phyloP scores from a whole-genome alignment of 2,113 vertebrate species.

The Sinocyclocheilus anophthalmus region DNA sequence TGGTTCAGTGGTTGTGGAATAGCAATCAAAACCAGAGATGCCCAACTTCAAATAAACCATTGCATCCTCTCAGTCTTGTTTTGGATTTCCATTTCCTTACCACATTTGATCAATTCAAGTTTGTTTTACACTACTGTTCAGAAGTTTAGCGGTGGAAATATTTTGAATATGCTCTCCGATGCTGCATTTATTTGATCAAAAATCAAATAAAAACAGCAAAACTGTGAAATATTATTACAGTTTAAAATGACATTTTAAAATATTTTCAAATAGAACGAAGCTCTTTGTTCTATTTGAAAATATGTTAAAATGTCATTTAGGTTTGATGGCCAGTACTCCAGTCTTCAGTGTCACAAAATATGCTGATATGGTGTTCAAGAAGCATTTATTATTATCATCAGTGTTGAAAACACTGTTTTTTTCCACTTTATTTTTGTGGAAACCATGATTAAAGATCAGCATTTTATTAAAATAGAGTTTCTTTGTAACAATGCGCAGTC shows the following conservation, averaged over 20 bases:
- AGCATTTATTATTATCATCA: no score
- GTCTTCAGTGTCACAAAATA: no score
- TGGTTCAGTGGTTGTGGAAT: conserved; percentile 35
- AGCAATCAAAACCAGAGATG: conserved; percentile 25
- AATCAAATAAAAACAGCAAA: background rate
- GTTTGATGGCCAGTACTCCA: no score
- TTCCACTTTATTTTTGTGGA: no score
- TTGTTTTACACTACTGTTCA: background rate
- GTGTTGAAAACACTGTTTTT: background rate
- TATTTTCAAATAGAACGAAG: no score
- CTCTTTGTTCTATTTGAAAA: background rate
- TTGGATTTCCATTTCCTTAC: background rate
- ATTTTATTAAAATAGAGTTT: background rate
- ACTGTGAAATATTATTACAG: background rate
- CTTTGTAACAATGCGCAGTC: background rate
- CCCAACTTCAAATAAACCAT: conserved; percentile 40
- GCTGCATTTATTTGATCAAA: background rate
- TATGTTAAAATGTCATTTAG: background rate
- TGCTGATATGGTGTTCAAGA: no score
- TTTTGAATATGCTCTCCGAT: background rate
- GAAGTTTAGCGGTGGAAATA: background rate
- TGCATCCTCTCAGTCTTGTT: background rate
- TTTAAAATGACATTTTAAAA: background rate
- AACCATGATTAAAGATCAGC: background rate
- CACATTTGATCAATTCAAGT: background rate